phyloP scores from a whole-genome alignment of 2,797 vertebrate species.

The Betta splendens region DNA sequence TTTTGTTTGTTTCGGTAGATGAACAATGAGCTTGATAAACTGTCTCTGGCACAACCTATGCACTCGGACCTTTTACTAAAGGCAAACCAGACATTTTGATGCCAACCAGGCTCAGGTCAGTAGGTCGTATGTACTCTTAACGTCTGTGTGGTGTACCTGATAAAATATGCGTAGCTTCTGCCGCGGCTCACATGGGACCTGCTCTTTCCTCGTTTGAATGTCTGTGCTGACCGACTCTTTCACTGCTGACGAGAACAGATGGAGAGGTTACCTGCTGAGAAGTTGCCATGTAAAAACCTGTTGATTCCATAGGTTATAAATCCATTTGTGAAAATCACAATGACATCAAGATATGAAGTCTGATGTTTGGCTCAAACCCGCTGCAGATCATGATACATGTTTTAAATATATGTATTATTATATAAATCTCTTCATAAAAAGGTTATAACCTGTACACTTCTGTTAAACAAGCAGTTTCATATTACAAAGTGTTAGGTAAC shows the following conservation, averaged over 20 bases:
- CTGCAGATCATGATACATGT: too few relatives aligned
- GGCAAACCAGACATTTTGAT: too few relatives aligned
- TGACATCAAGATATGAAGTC: conserved; percentile 11
- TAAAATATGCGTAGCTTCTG: conserved; percentile 99
- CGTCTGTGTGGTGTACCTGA: conserved; percentile 83
- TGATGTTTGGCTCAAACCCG: too few relatives aligned
- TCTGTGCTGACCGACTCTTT: conserved; percentile 92
- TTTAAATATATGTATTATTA: too few relatives aligned
- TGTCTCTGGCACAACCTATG: too few relatives aligned
- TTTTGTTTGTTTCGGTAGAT: too few relatives aligned
- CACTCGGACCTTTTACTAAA: too few relatives aligned
- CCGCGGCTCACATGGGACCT: conserved; percentile 88
- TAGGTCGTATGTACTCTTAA: too few relatives aligned
- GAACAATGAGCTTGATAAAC: too few relatives aligned
- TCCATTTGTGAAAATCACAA: conserved; percentile 9
- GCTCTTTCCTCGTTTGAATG: conserved; percentile 92
- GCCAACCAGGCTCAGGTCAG: too few relatives aligned
- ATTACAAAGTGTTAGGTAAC: background rate
- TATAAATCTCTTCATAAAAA: too few relatives aligned
- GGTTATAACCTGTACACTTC: background rate
- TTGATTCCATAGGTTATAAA: conserved; percentile 21
- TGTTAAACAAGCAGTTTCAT: background rate
- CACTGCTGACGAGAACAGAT: conserved; percentile 81
- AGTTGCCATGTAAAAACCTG: conserved; percentile 29
- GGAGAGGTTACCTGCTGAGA: conserved; percentile 34